Base-by-base conservation (phyloP, 2,888 invertebrate species). In the Heliconius ismenius region DNA sequence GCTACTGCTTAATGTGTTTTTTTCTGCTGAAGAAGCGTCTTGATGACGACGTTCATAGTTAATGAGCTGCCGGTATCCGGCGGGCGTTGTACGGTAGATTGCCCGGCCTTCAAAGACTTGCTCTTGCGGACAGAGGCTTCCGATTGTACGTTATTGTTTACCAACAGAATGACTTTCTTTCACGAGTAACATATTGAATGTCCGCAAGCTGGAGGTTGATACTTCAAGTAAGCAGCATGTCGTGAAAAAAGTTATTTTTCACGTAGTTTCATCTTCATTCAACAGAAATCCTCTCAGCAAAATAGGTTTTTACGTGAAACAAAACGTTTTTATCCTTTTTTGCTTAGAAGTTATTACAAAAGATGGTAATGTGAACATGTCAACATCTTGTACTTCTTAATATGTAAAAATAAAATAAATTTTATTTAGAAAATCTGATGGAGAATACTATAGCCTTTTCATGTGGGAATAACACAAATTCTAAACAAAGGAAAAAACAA, bases 41-140 rank as follows among this genome's bases (percentile, higher is more conserved):
- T 93, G 93, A 93, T 93, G 93, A 93, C 90, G 88, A 84, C 90
- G 90, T 93, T 93, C 93, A 94, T 94, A 93, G 90, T 94, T 93
- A 93, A 94, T 93, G 93, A 93, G 93, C 90, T 90, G 87, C 88
- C 86, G 89, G 92, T 92, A 92, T 92, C 92, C 92, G 91, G 86
- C 82, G 90, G 88, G 91, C 90, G 91, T 89, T 90, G 87, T 89
- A 83, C 85, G 85, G 87, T 86, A 92, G 92, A 93, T 93, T 92
- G 90, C 93, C 92, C 88, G 87, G 89, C 90, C 89, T 92, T 88
- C 88, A 88, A 82, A 88, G 83, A 84, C 85, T 89, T 85, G 88
- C 84, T 87, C 86, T 89, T 84, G 86, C 89, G 86, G 91, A 89
- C 91, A 93, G 92, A 90, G 88, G 86, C 86, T 91, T 90, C 91